A percentile compares a stretch with the other conserved stretches of the same genome.
Evolutionary conservation across 2,113 vertebrate species (phyloP).

Genomic region (Halichoerus grypus): DNA sequence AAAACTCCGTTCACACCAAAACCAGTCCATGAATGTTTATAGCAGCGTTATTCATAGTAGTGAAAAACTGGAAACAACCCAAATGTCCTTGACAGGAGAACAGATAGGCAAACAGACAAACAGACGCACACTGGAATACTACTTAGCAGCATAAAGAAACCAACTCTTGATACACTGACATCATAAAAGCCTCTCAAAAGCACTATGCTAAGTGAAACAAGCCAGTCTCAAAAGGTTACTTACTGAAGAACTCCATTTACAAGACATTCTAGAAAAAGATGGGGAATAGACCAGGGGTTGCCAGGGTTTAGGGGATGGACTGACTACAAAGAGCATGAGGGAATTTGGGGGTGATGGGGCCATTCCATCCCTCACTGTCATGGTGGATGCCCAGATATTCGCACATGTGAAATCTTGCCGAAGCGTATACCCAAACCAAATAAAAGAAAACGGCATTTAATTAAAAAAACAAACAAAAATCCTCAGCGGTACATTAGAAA

Average conservation of each 20-base stretch:
- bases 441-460: not conserved
- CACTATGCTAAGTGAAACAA: not conserved
- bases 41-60: too few species aligned
- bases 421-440: not conserved
- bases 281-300: not conserved
- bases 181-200: not conserved
- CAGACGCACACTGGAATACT: rapidly evolving
- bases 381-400: not conserved
- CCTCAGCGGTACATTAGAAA: not conserved
- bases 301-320: not conserved
- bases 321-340: not conserved
- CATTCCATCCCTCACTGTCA: rapidly evolving
- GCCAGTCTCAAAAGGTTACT: not conserved
- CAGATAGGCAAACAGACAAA: rapidly evolving
- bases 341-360: not conserved
- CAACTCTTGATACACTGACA: rapidly evolving
- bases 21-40: not conserved
- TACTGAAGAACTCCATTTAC: not conserved
- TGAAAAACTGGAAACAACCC: not conserved
- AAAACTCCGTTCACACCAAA: not conserved
- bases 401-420: not conserved
- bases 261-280: not conserved
- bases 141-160: too few species aligned
- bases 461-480: too few species aligned
- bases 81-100: not conserved